Evolutionary conservation across 2,113 vertebrate genomes (phyloP).

Genomic region (Phaethon lepturus): DNA sequence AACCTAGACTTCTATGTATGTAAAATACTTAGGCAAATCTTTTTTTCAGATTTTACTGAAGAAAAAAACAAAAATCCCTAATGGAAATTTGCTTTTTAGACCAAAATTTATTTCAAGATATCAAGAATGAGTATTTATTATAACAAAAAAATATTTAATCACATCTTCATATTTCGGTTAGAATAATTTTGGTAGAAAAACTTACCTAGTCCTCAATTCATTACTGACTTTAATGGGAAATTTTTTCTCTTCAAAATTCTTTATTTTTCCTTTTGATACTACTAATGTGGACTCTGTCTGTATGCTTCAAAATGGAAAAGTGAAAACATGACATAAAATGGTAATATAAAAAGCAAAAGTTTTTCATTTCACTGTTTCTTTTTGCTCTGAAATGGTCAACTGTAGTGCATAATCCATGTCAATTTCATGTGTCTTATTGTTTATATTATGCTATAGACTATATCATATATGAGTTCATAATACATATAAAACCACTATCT

Average conservation of each 20-base stretch:
- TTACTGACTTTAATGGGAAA: not conserved
- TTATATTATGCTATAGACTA: not conserved
- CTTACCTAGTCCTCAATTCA: not conserved
- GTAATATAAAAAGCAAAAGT: not conserved
- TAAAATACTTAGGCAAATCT: not conserved
- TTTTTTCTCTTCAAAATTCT: not conserved
- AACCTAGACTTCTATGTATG: not conserved
- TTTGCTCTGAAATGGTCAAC: not conserved
- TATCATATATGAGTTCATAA: not conserved
- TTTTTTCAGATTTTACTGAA: not conserved
- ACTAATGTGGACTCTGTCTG: not conserved
- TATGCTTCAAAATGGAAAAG: not conserved
- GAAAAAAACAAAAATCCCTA: not conserved
- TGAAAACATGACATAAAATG: accelerated
- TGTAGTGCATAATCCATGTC: not conserved
- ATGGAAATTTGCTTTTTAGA: not conserved
- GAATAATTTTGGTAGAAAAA: not conserved
- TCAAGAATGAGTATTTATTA: not conserved
- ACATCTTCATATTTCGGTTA: not conserved
- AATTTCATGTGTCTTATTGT: not conserved
- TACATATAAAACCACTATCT: not conserved
- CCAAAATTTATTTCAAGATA: not conserved
- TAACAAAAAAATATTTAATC: not conserved
- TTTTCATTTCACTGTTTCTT: not conserved
- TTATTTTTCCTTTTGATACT: not conserved